Percentiles rank a stretch among this genome's conserved stretches.
Evolutionary conservation across 2,113 vertebrate genomes (phyloP).

Genomic region (Megaceryle torquata): DNA sequence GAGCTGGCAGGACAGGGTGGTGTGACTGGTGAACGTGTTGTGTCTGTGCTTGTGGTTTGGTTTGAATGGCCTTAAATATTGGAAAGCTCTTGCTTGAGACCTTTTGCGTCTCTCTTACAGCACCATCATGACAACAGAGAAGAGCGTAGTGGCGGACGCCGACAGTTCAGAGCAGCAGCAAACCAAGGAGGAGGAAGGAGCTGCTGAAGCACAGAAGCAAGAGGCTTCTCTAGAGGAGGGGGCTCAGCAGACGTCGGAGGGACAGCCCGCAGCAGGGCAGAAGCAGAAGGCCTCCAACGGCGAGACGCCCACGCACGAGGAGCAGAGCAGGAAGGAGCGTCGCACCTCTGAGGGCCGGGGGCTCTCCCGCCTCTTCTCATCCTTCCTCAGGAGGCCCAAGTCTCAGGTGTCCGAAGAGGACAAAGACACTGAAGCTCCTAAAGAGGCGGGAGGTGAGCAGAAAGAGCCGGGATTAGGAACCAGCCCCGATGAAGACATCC

Average conservation of each 20-base stretch:
- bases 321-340: constrained; percentile 76
- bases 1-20: neutral
- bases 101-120: constrained; percentile 58
- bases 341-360: constrained; percentile 81
- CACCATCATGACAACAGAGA: constrained; percentile 94
- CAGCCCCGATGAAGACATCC: constrained; percentile 71
- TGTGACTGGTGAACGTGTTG: neutral
- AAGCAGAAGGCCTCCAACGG: constrained; percentile 71
- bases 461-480: constrained; percentile 65
- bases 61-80: neutral
- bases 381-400: constrained; percentile 89
- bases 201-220: constrained; percentile 53
- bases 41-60: neutral
- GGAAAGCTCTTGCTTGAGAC: neutral
- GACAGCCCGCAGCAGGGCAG: constrained; percentile 36
- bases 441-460: constrained; percentile 66
- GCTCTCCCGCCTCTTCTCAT: constrained; percentile 91
- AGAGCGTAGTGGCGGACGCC: constrained; percentile 72
- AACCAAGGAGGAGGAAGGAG: constrained; percentile 73
- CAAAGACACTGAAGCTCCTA: constrained; percentile 68
- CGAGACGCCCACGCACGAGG: constrained; percentile 73
- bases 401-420: constrained; percentile 87
- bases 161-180: constrained; percentile 72
- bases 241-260: neutral
- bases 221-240: constrained; percentile 57